Percentiles rank a stretch among this genome's conserved stretches.
Conservation (phyloP, 1,140 invertebrate genomes). For the Hydropsyche tenuis region DNA sequence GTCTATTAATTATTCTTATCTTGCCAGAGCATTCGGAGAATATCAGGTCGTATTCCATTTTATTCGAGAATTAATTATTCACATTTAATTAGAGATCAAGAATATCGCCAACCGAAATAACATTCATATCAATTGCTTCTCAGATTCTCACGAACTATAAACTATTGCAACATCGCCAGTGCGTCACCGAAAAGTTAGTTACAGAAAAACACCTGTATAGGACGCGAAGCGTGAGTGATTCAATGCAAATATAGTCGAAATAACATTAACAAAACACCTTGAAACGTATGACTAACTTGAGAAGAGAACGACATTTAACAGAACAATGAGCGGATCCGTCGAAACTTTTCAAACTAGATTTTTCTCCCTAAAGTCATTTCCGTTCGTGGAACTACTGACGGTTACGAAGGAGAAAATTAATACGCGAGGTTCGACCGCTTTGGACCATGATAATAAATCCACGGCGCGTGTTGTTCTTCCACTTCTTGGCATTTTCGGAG, state of each 20-base stretch:
- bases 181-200: no score
- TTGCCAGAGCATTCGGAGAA: no score
- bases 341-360: not conserved
- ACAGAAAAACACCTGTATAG: no score
- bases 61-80: no score
- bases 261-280: constrained; percentile 1
- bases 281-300: constrained; percentile 5
- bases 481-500: constrained; percentile 23
- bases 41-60: no score
- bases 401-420: not conserved
- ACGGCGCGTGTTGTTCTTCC: constrained; percentile 19
- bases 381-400: not conserved
- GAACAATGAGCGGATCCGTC: not conserved
- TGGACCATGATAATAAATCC: constrained; percentile 14
- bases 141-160: no score
- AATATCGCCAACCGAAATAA: no score
- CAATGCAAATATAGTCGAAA: not conserved
- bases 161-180: no score
- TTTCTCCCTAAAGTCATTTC: constrained; percentile 13
- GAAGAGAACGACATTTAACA: not conserved
- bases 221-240: not conserved
- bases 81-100: no score
- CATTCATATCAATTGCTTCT: no score
- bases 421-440: not conserved
- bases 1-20: no score